These are phyloP conservation scores for Campylorhamphus procurvoides DNA, from an alignment of 2,113 vertebrate genomes.

Conservation along the genomic window DNA sequence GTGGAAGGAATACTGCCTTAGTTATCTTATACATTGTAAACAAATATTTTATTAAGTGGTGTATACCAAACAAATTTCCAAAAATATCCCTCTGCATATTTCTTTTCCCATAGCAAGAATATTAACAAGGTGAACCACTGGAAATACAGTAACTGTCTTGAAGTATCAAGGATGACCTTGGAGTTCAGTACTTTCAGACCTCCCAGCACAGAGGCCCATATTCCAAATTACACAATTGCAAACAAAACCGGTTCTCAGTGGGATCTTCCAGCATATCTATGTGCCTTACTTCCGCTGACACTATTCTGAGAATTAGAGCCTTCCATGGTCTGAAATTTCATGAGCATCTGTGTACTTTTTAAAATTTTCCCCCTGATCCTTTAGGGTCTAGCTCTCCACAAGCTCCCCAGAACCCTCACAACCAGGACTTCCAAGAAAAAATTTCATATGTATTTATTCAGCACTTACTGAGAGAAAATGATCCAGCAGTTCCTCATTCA, in stretches of 20 bases:
- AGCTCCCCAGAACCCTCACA: not conserved
- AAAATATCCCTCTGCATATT: not conserved
- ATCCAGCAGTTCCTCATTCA: not conserved
- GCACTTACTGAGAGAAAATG: slow-evolving; percentile 17
- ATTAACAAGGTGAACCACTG: not conserved
- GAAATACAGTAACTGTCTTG: not conserved
- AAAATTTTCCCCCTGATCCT: not conserved
- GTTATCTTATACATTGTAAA: not conserved
- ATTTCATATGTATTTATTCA: slow-evolving; percentile 8
- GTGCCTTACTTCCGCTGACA: not conserved
- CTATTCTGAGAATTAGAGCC: not conserved
- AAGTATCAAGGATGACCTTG: not conserved
- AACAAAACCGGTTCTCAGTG: not conserved
- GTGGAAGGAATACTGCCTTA: not conserved
- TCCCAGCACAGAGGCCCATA: not conserved
- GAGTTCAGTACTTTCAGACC: not conserved
- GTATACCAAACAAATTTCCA: not conserved
- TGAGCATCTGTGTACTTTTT: not conserved
- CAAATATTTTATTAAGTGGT: not conserved
- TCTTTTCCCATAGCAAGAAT: not conserved
- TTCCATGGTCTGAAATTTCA: not conserved
- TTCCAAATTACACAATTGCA: not conserved
- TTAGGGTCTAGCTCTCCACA: not conserved
- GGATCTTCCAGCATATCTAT: not conserved
- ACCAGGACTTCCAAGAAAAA: not conserved